Percentiles rank a stretch among this genome's conserved stretches.
phyloP scores from a whole-genome alignment of 2,797 vertebrate species.

The Heliangelus exortis region DNA sequence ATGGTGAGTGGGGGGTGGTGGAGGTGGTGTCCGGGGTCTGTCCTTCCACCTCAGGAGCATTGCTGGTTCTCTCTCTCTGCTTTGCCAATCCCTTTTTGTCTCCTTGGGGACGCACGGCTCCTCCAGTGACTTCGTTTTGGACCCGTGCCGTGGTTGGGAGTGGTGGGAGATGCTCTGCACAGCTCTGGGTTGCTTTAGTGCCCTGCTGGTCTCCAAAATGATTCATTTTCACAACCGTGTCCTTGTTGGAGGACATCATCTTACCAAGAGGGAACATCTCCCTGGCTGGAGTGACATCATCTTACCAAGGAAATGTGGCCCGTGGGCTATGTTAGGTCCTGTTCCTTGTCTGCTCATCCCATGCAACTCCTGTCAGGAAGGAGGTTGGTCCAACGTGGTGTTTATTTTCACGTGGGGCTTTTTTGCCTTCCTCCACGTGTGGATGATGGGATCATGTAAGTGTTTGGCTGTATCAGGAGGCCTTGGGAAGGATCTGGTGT shows the following conservation, averaged over 20 bases:
- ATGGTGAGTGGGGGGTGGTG: constrained; percentile 84
- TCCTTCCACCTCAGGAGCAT: not conserved
- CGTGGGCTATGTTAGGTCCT: not conserved
- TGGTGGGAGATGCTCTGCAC: not conserved
- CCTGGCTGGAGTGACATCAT: not conserved
- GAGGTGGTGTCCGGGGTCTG: fast-evolving
- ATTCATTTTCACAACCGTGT: fast-evolving
- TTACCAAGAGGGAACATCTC: not conserved
- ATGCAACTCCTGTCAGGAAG: fast-evolving
- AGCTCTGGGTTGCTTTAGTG: not conserved
- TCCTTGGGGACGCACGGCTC: fast-evolving
- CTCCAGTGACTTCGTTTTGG: fast-evolving
- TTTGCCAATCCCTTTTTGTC: not conserved
- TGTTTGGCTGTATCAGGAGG: not conserved
- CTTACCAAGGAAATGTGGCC: not conserved
- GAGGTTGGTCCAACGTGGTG: not conserved
- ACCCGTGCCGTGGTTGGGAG: fast-evolving
- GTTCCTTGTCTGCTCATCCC: not conserved
- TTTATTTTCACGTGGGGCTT: not conserved
- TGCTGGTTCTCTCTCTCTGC: not conserved
- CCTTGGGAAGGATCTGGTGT: not conserved
- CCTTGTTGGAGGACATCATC: not conserved
- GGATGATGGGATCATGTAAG: not conserved
- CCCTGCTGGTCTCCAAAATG: not conserved
- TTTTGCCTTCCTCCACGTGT: not conserved